A percentile compares a stretch with the other conserved stretches of the same genome.
phyloP scores from a whole-genome alignment of 2,113 vertebrate genomes.

The Platysteira castanea region DNA sequence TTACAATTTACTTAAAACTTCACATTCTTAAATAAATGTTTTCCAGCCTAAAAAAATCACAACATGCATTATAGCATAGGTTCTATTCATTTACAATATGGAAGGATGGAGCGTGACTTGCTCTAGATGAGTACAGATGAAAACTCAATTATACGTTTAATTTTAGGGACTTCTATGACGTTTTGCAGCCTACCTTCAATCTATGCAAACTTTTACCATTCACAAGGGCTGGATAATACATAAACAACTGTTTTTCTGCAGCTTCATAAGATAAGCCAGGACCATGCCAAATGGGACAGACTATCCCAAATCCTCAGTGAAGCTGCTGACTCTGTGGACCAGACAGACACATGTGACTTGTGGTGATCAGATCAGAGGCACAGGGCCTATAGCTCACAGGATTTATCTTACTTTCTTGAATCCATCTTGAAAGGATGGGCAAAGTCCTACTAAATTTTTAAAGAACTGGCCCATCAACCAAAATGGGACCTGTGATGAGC shows the following conservation, averaged over 20 bases:
- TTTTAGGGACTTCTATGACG: neutral
- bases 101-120: neutral
- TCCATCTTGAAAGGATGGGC: neutral
- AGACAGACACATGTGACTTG: neutral
- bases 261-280: neutral
- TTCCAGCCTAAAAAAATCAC: neutral
- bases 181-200: neutral
- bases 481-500: neutral
- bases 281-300: neutral
- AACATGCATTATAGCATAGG: neutral
- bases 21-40: neutral
- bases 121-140: neutral
- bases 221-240: neutral
- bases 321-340: neutral
- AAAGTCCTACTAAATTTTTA: neutral
- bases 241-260: neutral
- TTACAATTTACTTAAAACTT: neutral
- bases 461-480: neutral
- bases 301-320: neutral
- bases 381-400: neutral
- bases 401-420: neutral
- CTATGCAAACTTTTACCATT: neutral
- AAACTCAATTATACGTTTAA: neutral
- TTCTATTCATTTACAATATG: neutral
- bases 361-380: neutral